A percentile compares a stretch with the other conserved stretches of the same genome.
These are phyloP conservation scores for Sinosuthora webbiana DNA, from an alignment of 2,113 vertebrate species.

Conservation along the genomic window DNA sequence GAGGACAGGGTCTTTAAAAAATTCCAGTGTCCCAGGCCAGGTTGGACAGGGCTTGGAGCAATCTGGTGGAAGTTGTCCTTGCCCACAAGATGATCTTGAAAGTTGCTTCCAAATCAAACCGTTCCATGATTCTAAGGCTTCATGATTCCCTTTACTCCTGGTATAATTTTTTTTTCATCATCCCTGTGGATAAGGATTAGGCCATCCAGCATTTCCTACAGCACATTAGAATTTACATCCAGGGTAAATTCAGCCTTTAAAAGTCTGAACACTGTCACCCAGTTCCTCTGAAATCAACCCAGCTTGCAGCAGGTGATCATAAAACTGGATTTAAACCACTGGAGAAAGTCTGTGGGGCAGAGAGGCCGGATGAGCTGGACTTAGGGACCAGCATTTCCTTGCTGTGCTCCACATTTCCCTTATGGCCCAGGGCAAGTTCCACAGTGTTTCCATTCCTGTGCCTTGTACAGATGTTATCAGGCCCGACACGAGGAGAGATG, in stretches of 20 bases:
- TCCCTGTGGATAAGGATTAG: not conserved
- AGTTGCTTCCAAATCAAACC: not conserved
- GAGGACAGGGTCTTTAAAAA: not conserved
- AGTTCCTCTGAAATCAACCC: not conserved
- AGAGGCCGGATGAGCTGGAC: accelerated
- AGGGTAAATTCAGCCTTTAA: no score
- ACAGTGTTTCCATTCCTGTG: not conserved
- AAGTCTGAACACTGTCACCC: not conserved
- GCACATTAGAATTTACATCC: not conserved
- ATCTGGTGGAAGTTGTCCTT: not conserved
- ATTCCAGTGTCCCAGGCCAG: not conserved
- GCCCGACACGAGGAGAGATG: not conserved
- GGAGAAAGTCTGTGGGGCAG: not conserved
- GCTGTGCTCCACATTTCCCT: not conserved
- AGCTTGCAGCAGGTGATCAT: not conserved
- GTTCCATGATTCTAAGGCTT: not conserved
- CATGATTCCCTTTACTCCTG: not conserved
- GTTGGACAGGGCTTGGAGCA: not conserved
- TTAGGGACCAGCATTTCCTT: not conserved
- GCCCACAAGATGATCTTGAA: not conserved
- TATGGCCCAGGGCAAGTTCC: not conserved
- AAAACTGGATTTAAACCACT: not conserved
- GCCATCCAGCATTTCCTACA: not conserved
- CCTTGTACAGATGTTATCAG: conserved; percentile 36
- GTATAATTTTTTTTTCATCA: not conserved